Base-by-base conservation (phyloP, 2,888 invertebrate genomes). In the Apodemia hepburni region DNA sequence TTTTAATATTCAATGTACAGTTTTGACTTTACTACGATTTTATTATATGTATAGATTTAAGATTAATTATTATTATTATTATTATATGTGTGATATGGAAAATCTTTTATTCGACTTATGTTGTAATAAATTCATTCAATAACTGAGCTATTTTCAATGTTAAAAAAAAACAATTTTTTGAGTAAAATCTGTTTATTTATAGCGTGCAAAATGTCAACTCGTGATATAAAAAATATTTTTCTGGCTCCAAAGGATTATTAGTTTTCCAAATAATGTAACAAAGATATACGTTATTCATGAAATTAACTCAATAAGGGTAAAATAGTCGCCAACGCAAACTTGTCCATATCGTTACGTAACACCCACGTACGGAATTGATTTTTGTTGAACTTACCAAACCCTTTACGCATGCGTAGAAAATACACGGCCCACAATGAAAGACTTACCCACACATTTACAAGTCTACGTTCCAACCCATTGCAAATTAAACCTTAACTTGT, bases 321-420 rank as follows among this genome's bases (percentile, higher is more conserved):
- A 75, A 80, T 70, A 76, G 76, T 75, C 79, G 78, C 72, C 75
- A 73, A 78, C 77, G 75, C 75, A 74, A 78, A 76, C 80, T 79
- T 83, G 80, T 82, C 80, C 78, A 70, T 77, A 61, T 59, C 77
- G 81, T 91, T 90, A 90, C 86, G 83, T 90, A 91, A 90, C 89
- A 74, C 87, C 87, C 85, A 88, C 89, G 81, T 81, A 80, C 73
- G 73, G 84, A 82, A 91, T 91, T 88, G 90, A 90, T 91, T 91
- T 91, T 90, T 88, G 88, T 84, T 77, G 73, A 76, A 77, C 71
- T 76, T 72, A 74, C 74, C 75, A 69, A 61, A 66, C 65, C 61
- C 60, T 78, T 47, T 66, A 76, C 90, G 90, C 90, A 86, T 87
- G 90, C 90, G 90, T 76, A 65, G 72, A 79, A 73, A 75, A 72